phyloP scores from a whole-genome alignment of 2,888 invertebrate genomes.

The Bombylius discolor region DNA sequence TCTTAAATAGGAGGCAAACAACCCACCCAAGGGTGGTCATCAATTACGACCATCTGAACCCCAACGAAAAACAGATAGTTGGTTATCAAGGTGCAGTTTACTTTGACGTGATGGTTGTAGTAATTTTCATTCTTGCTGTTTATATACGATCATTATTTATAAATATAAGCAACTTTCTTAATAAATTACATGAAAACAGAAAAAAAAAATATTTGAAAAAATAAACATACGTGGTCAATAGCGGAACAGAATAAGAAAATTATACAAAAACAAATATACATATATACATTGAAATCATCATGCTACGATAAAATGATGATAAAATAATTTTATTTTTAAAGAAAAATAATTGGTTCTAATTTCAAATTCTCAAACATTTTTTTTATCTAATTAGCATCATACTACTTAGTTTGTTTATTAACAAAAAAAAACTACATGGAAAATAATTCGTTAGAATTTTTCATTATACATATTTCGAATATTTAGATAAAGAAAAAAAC shows the following conservation, averaged over 20 bases:
- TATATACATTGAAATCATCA: not conserved
- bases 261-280: not conserved
- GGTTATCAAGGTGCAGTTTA: conserved; percentile 75
- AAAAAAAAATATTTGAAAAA: conserved; percentile 3
- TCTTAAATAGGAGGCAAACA: conserved; percentile 65
- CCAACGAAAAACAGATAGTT: conserved; percentile 67
- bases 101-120: conserved; percentile 54
- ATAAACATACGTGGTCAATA: conserved; percentile 4
- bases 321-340: too few species aligned
- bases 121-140: not conserved
- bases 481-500: too few species aligned
- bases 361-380: too few species aligned
- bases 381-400: too few species aligned
- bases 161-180: conserved; percentile 8
- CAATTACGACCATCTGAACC: conserved; percentile 67
- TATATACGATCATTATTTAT: conserved; percentile 9
- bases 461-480: too few species aligned
- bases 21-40: conserved; percentile 73
- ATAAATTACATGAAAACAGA: not conserved
- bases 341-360: too few species aligned
- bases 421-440: too few species aligned
- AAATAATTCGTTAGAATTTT: too few species aligned
- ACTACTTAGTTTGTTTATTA: too few species aligned
- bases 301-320: too few species aligned
- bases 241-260: not conserved